These are phyloP conservation scores for Aphidius gifuensis DNA, from an alignment of 1,140 invertebrate species.

Conservation along the genomic window DNA sequence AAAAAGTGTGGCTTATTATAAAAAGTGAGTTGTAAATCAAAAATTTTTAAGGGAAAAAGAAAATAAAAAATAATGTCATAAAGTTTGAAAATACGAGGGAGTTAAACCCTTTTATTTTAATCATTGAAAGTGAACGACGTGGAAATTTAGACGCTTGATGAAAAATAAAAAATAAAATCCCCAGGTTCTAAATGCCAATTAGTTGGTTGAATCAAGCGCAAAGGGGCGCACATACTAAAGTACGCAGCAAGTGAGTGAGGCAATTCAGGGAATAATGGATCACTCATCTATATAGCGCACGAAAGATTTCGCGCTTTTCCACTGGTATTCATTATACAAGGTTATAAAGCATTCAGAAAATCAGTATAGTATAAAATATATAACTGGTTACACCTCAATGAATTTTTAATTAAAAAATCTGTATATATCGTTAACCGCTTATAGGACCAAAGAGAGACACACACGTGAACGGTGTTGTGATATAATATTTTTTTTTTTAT, in stretches of 20 bases:
- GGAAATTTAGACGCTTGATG: conserved; percentile 39
- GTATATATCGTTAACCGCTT: background rate
- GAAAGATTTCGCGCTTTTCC: conserved; percentile 34
- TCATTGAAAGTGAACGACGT: conserved; percentile 40
- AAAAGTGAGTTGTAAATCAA: no score
- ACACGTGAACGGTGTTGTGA: no score
- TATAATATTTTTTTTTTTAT: no score
- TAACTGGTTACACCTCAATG: conserved; percentile 13
- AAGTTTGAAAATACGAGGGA: conserved; percentile 18
- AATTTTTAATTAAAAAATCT: conserved; percentile 8
- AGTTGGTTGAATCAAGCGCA: conserved; percentile 41
- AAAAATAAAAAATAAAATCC: conserved; percentile 32
- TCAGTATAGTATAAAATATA: background rate
- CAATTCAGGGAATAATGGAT: conserved; percentile 32
- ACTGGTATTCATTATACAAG: conserved; percentile 8
- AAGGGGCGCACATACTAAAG: conserved; percentile 27
- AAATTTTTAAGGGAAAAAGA: no score
- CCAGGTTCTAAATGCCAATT: conserved; percentile 41
- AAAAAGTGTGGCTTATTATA: no score
- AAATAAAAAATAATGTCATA: no score
- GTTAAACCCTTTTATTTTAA: conserved; percentile 38
- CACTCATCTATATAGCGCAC: conserved; percentile 34
- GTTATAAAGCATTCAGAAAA: conserved; percentile 4
- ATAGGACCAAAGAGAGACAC: no score
- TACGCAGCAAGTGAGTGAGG: conserved; percentile 26